Evolutionary conservation across 2,113 vertebrate species (phyloP), one percentile per base, ranked within the genome.

Genomic region (Oryzias melastigma): DNA sequence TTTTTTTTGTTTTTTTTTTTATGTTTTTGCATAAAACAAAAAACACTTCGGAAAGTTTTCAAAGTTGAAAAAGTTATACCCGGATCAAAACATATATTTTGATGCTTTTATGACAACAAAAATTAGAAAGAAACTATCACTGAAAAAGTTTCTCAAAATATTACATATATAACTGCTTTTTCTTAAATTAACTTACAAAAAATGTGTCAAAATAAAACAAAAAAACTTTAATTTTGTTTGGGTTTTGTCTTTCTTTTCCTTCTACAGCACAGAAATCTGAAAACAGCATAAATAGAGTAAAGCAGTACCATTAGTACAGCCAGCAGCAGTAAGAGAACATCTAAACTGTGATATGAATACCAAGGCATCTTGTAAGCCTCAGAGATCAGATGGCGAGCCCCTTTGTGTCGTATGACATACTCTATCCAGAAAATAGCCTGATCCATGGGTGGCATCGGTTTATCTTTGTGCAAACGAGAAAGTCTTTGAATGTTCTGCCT

Each of bases 341-440:
- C 88, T 48, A 89, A 15, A 48, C 42, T 58, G 71, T 89, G 59
- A 59, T 89, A 91, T 0, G 84, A 62, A 69, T 89, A 90, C 90
- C 90, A 89, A 4, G 78, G 76, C 88, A 91, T 83, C 44, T 75
- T 83, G 62, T 89, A 83, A 22, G 85, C 77, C 20, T 80, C 58
- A 14, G 88, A 89, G 14, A 79, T 79, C 43, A 90, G 73, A 52
- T 90, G 87, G 41, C 59, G 10, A 5, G 89, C 87, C 14, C 90
- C 90, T 71, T 86, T 90, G 45, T 91, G 65, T 13, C 87, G 84
- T 1, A 91, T 89, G 49, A 91, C 88, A 46, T 76, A 89, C 55
- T 90, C 89, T 27, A 87, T 63, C 90, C 90, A 91, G 74, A 87
- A 91, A 44, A 83, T 18, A 0, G 88, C 89, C 13, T 53, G 35